A percentile compares a stretch with the other conserved stretches of the same genome.
Evolutionary conservation across 2,113 vertebrate species (phyloP).

Genomic region (Porphyrio hochstetteri): DNA sequence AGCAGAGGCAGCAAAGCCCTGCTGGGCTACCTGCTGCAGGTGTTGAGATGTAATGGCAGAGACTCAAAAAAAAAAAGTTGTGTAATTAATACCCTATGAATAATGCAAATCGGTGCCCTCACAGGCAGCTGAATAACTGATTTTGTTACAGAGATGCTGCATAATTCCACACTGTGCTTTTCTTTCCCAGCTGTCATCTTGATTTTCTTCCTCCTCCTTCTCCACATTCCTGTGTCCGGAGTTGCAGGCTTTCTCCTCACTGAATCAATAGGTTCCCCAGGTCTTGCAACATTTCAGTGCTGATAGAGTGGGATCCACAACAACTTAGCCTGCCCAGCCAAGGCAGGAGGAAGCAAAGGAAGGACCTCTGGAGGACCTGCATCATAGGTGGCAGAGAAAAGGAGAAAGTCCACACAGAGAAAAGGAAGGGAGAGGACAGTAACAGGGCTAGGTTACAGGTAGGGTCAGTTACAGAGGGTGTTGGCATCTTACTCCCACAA

Average conservation of each 20-base stretch:
- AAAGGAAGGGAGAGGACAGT: neutral
- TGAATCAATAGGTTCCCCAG: fast-evolving
- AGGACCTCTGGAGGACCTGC: neutral
- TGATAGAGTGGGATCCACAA: neutral
- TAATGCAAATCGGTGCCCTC: conserved; percentile 46
- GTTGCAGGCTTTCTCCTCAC: neutral
- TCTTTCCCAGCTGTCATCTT: neutral
- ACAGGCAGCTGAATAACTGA: conserved; percentile 34
- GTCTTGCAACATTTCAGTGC: neutral
- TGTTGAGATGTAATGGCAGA: conserved; percentile 22
- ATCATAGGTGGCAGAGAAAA: neutral
- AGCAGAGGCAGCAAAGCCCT: neutral
- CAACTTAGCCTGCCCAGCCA: neutral
- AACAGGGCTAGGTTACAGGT: neutral
- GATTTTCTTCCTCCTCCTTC: neutral
- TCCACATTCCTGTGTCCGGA: neutral
- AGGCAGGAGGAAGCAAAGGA: neutral
- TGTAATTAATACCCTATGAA: conserved; percentile 43
- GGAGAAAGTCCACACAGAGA: neutral
- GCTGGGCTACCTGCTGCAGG: conserved; percentile 23
- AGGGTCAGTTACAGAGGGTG: neutral
- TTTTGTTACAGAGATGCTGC: neutral
- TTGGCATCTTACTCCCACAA: neutral
- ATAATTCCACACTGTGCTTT: neutral
- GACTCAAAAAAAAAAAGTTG: neutral